Base-by-base conservation (phyloP, 2,113 vertebrate species). In the Notothenia rossii region DNA sequence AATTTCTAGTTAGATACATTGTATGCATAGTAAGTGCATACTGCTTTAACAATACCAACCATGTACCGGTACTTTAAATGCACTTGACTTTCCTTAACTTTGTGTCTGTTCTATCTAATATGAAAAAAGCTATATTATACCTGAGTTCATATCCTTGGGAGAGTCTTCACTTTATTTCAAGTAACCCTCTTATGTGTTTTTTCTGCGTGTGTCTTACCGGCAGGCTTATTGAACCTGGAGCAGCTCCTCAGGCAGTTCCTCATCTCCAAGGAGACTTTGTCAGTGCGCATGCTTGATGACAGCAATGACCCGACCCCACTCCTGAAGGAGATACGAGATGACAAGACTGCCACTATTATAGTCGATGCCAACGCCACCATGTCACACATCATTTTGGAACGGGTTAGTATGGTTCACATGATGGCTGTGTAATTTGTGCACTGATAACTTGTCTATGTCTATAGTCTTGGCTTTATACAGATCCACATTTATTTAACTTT, bases 211-310 rank as follows among this genome's bases (percentile, higher is more conserved):
- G 45, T 88, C 54, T 88, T 68, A 7, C 53, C 40, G 61, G 18
- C 91, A 99, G 98, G 98, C 96, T 97, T 99, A 94, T 93, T 99
- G 85, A 99, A 99, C 95, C 95, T 99, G 69, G 98, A 99, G 96
- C 97, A 97, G 94, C 94, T 99, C 91, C 96, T 99, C 51, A 95
- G 97, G 54, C 97, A 98, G 89, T 99, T 99, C 95, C 98, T 99
- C 56, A 99, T 99, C 90, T 99, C 98, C 91, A 99, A 98, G 96
- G 98, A 99, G 89, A 99, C 97, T 0, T 96, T 99, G 64, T 99
- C 97, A 0, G 97, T 99, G 70, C 96, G 98, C 90, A 99, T 99
- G 97, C 92, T 99, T 72, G 98, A 99, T 20, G 97, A 99, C 92
- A 98, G 96, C 91, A 92, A 97, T 86, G 98, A 99, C 65, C 98